A percentile compares a stretch with the other conserved stretches of the same genome.
Conservation (phyloP, 1,140 invertebrate genomes). For the Papilio machaon region DNA sequence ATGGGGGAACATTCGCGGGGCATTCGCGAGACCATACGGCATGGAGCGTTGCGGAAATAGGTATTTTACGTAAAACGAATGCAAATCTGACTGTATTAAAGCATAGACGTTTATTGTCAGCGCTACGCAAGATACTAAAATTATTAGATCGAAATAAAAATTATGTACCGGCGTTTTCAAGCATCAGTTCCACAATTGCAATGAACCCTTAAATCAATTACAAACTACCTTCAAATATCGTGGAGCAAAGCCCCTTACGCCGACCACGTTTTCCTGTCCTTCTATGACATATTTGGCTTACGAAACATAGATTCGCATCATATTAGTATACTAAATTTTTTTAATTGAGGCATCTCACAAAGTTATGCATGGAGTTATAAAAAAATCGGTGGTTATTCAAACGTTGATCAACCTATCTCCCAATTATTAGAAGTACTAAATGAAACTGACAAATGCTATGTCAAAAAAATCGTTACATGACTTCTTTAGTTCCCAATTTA, state of each 20-base stretch:
- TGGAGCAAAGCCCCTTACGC: constrained; percentile 9
- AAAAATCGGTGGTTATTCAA: too few relatives aligned
- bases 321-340: neutral
- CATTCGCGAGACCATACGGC: neutral
- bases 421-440: too few relatives aligned
- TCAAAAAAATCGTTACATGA: too few relatives aligned
- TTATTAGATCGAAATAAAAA: neutral
- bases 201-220: constrained; percentile 8
- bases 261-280: neutral
- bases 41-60: neutral
- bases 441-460: too few relatives aligned
- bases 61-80: neutral
- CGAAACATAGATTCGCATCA: neutral
- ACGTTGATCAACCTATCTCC: too few relatives aligned
- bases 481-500: too few relatives aligned
- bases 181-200: constrained; percentile 5
- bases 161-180: neutral
- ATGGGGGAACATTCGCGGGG: neutral
- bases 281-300: constrained; percentile 13
- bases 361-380: too few relatives aligned
- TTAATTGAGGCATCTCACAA: neutral
- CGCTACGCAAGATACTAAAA: too few relatives aligned
- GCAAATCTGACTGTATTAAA: neutral
- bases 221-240: constrained; percentile 6
- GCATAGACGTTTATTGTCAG: too few relatives aligned